These are phyloP conservation scores for Streblospio benedicti DNA, from an alignment of 1,140 invertebrate species.

Conservation along the genomic window DNA sequence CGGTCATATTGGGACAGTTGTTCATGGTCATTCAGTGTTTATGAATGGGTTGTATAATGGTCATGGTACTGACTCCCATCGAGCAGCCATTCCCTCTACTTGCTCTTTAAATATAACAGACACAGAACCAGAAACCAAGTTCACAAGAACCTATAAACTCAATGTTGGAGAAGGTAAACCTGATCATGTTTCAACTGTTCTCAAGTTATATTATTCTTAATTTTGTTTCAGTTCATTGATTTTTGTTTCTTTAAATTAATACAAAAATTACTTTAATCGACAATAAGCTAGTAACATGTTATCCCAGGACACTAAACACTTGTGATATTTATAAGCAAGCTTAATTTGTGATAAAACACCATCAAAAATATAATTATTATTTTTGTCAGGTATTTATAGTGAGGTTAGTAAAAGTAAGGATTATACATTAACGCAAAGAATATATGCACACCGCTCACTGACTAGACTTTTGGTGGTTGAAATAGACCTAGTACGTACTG, in stretches of 20 bases:
- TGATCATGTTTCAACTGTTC: neutral
- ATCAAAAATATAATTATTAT: too few relatives aligned
- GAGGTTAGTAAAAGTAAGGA: neutral
- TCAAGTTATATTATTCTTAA: too few relatives aligned
- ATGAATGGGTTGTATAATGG: slow-evolving; percentile 42
- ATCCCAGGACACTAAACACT: too few relatives aligned
- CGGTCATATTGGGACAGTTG: slow-evolving; percentile 34
- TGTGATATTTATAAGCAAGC: too few relatives aligned
- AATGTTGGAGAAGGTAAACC: slow-evolving; percentile 28
- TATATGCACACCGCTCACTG: slow-evolving; percentile 34
- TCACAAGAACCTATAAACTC: slow-evolving; percentile 18
- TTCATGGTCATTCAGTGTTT: slow-evolving; percentile 30
- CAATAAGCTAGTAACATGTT: too few relatives aligned
- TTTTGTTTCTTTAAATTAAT: too few relatives aligned
- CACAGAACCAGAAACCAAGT: neutral
- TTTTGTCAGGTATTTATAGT: slow-evolving; percentile 10
- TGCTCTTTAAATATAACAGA: slow-evolving; percentile 19
- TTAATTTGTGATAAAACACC: too few relatives aligned
- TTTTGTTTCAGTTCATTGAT: too few relatives aligned
- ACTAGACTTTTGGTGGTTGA: slow-evolving; percentile 30
- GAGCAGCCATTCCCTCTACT: slow-evolving; percentile 35
- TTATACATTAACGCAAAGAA: slow-evolving; percentile 12
- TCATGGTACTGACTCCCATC: slow-evolving; percentile 27
- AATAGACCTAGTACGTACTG: slow-evolving; percentile 19
- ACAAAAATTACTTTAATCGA: too few relatives aligned